A percentile compares a stretch with the other conserved stretches of the same genome.
phyloP scores from a whole-genome alignment of 2,113 vertebrate species.

The Oreochromis tanganicae region DNA sequence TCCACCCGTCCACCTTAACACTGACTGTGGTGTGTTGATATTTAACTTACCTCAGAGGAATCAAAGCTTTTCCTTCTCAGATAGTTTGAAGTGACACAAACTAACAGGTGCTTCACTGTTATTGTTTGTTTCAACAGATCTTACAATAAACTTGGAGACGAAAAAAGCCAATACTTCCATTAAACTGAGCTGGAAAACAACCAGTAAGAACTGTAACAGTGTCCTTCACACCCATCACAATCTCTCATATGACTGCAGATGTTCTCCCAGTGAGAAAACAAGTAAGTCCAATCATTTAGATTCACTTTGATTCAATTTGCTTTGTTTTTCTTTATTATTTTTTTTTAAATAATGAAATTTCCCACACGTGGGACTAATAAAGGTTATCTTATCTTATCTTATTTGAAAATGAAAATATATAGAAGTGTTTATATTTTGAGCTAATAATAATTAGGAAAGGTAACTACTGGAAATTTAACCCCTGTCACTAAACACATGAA shows the following conservation, averaged over 20 bases:
- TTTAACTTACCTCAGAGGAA: not conserved
- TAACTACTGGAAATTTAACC: not conserved
- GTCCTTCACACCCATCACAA: fast-evolving
- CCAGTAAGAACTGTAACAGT: fast-evolving
- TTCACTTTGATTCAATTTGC: not conserved
- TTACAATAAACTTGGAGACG: fast-evolving
- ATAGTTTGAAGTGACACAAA: not conserved
- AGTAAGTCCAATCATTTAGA: fast-evolving
- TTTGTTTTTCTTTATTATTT: no score
- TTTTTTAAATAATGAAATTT: no score
- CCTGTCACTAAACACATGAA: not conserved
- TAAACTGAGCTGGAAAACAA: not conserved
- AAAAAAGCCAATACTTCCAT: fast-evolving
- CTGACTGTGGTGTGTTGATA: slow-evolving; percentile 27
- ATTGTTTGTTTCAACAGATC: slow-evolving; percentile 17
- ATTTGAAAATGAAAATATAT: not conserved
- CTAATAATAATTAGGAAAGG: not conserved
- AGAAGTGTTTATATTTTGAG: not conserved
- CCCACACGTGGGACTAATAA: no score
- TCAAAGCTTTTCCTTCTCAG: not conserved
- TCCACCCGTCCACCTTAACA: fast-evolving
- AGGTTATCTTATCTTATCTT: no score
- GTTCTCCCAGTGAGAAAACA: fast-evolving
- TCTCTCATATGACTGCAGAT: not conserved
- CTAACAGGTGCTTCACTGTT: not conserved